Conservation (phyloP, 2,113 vertebrate species). For the Puma concolor region DNA sequence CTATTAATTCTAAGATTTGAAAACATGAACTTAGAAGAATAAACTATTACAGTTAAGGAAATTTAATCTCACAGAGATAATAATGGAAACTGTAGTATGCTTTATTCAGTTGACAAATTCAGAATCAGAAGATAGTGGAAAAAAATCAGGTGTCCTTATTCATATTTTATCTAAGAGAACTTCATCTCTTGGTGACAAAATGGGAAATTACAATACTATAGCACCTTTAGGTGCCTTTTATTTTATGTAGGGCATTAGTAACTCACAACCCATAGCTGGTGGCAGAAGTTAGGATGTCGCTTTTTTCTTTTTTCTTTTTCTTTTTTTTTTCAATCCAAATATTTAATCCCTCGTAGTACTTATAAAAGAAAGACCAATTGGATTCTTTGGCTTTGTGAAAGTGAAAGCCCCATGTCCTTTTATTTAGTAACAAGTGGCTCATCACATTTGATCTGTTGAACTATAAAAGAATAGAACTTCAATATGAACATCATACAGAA, state of each 20-base stretch:
- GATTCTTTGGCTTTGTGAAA: slow-evolving; percentile 64
- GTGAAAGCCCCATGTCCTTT: slow-evolving; percentile 52
- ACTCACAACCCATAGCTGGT: neutral
- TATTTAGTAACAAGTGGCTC: slow-evolving; percentile 64
- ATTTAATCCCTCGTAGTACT: slow-evolving; percentile 37
- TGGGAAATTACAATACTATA: neutral
- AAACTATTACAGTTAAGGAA: neutral
- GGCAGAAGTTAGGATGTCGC: slow-evolving; percentile 14
- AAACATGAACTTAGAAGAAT: neutral
- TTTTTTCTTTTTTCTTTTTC: neutral
- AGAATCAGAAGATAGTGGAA: neutral
- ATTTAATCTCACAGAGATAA: neutral
- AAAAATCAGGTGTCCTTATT: neutral
- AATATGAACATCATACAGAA: slow-evolving; percentile 69
- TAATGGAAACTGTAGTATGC: neutral
- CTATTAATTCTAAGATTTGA: neutral
- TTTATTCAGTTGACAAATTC: neutral
- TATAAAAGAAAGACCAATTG: slow-evolving; percentile 62
- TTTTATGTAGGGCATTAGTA: neutral
- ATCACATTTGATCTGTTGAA: slow-evolving; percentile 66
- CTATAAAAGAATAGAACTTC: slow-evolving; percentile 65
- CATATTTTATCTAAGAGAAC: neutral
- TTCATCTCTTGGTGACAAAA: neutral
- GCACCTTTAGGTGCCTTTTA: neutral
- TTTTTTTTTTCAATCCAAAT: slow-evolving; percentile 7